These are phyloP conservation scores for Papilio polytes DNA, from an alignment of 1,140 invertebrate genomes.

Conservation along the genomic window DNA sequence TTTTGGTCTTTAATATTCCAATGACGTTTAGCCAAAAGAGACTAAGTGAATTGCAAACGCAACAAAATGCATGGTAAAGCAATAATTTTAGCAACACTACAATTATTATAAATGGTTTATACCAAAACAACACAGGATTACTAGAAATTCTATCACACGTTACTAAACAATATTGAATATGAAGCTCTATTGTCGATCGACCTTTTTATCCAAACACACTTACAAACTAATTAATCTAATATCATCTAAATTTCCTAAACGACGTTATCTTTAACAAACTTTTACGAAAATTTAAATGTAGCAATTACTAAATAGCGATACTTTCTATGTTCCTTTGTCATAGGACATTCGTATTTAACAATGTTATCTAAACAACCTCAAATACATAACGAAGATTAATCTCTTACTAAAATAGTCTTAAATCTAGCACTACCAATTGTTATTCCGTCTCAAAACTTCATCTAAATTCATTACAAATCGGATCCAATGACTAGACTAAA, in stretches of 20 bases:
- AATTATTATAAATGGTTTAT: constrained; percentile 16
- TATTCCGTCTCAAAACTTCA: constrained; percentile 55
- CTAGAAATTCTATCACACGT: constrained; percentile 36
- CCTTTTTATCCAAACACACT: constrained; percentile 33
- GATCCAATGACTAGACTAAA: constrained; percentile 67
- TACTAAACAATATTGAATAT: constrained; percentile 35
- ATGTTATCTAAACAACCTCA: constrained; percentile 34
- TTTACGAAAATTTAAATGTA: constrained; percentile 29
- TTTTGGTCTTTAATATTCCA: background rate
- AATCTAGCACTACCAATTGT: constrained; percentile 71
- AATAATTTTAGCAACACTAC: constrained; percentile 33
- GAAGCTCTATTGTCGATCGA: constrained; percentile 32
- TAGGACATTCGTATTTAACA: constrained; percentile 21
- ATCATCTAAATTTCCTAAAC: constrained; percentile 32
- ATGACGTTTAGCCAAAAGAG: background rate
- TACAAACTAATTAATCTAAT: constrained; percentile 30
- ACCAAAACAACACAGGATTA: constrained; percentile 27
- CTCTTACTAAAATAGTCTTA: constrained; percentile 29
- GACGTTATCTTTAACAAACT: constrained; percentile 4
- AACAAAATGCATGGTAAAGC: constrained; percentile 36
- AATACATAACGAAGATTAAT: background rate
- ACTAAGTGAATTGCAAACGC: constrained; percentile 31
- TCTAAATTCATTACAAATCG: constrained; percentile 64
- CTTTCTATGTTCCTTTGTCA: constrained; percentile 34
- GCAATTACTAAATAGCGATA: constrained; percentile 35